Base-by-base conservation (phyloP, 2,888 invertebrate genomes). In the Cryptocheilus praepositus region DNA sequence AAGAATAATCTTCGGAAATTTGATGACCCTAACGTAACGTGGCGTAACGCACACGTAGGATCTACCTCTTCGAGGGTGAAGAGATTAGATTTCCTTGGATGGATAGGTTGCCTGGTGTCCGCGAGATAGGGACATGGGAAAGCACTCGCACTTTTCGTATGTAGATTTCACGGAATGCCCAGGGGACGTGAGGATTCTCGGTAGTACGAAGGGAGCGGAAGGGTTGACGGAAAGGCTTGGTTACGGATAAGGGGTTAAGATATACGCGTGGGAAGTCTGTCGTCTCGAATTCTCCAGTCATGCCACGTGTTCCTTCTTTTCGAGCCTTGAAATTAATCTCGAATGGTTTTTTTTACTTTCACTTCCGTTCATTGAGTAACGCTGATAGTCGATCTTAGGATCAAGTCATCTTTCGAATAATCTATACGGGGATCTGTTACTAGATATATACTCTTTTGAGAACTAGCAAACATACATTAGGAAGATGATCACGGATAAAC, bases 131-230 rank as follows among this genome's bases (percentile, higher is more conserved):
- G 79, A 80, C 80, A 81, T 78, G 81, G 79, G 80, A 80, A 79
- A 80, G 81, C 81, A 79, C 77, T 81, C 75, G 68, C 78, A 78
- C 81, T 80, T 82, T 80, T 81, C 77, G 74, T 78, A 83, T 83
- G 83, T 76, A 81, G 76, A 83, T 83, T 83, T 78, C 68, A 73
- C 52, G 74, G 77, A 71, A 81, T 71, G 71, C 74, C 67, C 73
- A 61, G 58, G 71, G 70, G 76, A 72, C 70, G 52, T 59, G 64
- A 70, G 73, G 68, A 68, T 70, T 25, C 69, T 70, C 71, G 64
- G 46, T 49, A 70, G 61, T 54, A 5, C 16, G 18, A 72, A 71
- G 75, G 73, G 71, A 71, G 63, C 70, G 68, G 70, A 77, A 77
- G 79, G 80, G 77, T 79, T 78, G 77, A 71, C 66, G 25, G 63